Conservation (phyloP, 1,140 invertebrate species). For the Drosophila trapezifrons region DNA sequence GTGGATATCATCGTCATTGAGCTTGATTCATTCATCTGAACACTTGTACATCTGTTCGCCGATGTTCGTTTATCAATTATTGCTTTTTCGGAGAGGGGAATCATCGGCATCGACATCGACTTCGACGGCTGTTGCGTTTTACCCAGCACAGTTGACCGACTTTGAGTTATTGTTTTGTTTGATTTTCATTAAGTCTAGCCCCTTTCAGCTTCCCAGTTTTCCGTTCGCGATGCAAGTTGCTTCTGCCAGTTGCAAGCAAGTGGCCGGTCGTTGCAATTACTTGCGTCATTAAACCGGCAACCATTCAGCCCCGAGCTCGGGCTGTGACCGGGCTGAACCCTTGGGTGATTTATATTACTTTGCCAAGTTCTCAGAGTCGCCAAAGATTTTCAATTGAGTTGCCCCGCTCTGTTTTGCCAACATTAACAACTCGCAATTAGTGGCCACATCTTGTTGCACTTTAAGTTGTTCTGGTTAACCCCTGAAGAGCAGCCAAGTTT, state of each 20-base stretch:
- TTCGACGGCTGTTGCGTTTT: conserved; percentile 52
- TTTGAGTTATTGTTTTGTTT: conserved; percentile 76
- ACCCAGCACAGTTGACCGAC: conserved; percentile 76
- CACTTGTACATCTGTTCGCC: conserved; percentile 79
- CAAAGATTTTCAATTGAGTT: conserved; percentile 79
- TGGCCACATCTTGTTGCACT: conserved; percentile 46
- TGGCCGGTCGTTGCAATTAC: conserved; percentile 68
- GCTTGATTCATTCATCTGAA: conserved; percentile 68
- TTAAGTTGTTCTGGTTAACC: conserved; percentile 41
- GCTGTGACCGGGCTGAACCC: conserved; percentile 65
- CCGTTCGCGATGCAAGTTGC: conserved; percentile 30
- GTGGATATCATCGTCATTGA: conserved; percentile 47
- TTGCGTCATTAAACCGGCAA: conserved; percentile 74
- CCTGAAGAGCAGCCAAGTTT: conserved; percentile 47
- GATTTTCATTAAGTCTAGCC: conserved; percentile 75
- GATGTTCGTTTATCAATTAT: conserved; percentile 82
- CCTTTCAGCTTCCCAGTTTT: neutral
- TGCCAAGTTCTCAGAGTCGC: conserved; percentile 58
- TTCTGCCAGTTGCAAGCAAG: conserved; percentile 30
- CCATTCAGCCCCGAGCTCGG: conserved; percentile 40
- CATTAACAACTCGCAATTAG: conserved; percentile 75
- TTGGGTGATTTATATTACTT: conserved; percentile 82
- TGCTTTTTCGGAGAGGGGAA: conserved; percentile 48
- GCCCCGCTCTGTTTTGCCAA: conserved; percentile 53
- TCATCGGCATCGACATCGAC: conserved; percentile 18